Percentiles rank a stretch among this genome's conserved stretches.
Conservation (phyloP, 2,888 invertebrate species). For the Peribatodes rhomboidaria region DNA sequence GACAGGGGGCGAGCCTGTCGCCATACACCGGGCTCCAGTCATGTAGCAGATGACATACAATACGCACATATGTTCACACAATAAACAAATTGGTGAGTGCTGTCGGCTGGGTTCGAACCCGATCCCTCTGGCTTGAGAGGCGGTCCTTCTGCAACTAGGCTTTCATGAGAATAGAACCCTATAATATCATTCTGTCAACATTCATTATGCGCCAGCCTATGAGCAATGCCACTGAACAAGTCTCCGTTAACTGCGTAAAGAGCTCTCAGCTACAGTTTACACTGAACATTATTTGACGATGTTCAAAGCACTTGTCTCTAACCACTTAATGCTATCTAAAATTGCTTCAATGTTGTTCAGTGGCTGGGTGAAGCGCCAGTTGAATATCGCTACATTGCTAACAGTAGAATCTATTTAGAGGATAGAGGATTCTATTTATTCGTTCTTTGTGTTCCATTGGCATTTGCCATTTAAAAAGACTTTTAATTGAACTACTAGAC, state of each 20-base stretch:
- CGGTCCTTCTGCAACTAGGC: too few species aligned
- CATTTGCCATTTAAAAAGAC: not conserved
- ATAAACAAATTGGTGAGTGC: too few species aligned
- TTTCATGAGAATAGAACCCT: not conserved
- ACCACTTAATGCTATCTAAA: constrained; percentile 65
- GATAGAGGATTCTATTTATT: too few species aligned
- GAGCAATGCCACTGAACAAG: constrained; percentile 52
- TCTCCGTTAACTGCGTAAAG: constrained; percentile 30
- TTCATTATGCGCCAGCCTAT: constrained; percentile 56
- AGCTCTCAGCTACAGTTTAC: constrained; percentile 58
- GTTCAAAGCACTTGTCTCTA: constrained; percentile 66
- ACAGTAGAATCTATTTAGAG: constrained; percentile 24
- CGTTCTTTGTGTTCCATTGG: not conserved
- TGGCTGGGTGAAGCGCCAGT: constrained; percentile 51
- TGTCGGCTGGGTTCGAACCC: too few species aligned
- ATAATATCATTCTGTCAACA: constrained; percentile 23
- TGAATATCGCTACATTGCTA: constrained; percentile 46
- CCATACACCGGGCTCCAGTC: too few species aligned
- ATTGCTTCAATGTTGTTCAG: constrained; percentile 60
- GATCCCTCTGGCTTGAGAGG: too few species aligned
- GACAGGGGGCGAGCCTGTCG: too few species aligned
- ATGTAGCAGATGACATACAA: too few species aligned
- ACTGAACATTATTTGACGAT: constrained; percentile 64
- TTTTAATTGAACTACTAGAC: too few species aligned
- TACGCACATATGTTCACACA: too few species aligned